Evolutionary conservation across 2,888 invertebrate genomes (phyloP).

Genomic region (Caradrina kadenii): DNA sequence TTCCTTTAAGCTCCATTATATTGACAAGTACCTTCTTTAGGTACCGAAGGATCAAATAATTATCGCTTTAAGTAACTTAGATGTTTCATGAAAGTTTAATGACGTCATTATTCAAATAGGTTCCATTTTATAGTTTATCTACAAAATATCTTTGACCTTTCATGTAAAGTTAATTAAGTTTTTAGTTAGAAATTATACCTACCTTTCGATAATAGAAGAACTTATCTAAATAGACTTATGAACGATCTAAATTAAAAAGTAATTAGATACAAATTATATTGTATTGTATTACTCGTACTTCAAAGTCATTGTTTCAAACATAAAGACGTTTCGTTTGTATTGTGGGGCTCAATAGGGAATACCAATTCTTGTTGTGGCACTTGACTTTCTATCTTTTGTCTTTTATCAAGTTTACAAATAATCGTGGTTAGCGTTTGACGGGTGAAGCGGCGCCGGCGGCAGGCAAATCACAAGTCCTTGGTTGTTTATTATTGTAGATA

Average conservation of each 20-base stretch:
- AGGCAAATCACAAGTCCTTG: conserved; percentile 25
- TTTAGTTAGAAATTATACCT: too few species aligned
- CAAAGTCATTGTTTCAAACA: conserved; percentile 37
- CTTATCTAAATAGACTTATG: conserved; percentile 13
- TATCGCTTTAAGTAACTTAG: not conserved
- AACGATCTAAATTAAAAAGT: conserved; percentile 23
- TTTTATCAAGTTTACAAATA: conserved; percentile 54
- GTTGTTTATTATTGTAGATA: not conserved
- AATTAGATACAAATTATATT: conserved; percentile 7
- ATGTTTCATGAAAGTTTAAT: not conserved
- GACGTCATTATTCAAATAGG: not conserved
- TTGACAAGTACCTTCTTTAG: conserved; percentile 19
- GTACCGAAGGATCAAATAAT: not conserved
- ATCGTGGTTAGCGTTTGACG: conserved; percentile 47
- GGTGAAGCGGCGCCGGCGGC: conserved; percentile 8
- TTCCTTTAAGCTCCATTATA: conserved; percentile 26
- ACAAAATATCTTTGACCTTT: not conserved
- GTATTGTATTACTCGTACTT: conserved; percentile 13
- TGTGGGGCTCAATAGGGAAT: conserved; percentile 35
- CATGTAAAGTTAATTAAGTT: not conserved
- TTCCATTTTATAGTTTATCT: not conserved
- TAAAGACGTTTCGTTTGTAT: conserved; percentile 43
- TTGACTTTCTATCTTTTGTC: conserved; percentile 60
- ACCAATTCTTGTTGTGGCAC: conserved; percentile 39
- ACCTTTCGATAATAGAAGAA: conserved; percentile 20